Percentiles rank a stretch among this genome's conserved stretches.
Conservation (phyloP, 2,888 invertebrate genomes). For the Drosophila sordidapex region DNA sequence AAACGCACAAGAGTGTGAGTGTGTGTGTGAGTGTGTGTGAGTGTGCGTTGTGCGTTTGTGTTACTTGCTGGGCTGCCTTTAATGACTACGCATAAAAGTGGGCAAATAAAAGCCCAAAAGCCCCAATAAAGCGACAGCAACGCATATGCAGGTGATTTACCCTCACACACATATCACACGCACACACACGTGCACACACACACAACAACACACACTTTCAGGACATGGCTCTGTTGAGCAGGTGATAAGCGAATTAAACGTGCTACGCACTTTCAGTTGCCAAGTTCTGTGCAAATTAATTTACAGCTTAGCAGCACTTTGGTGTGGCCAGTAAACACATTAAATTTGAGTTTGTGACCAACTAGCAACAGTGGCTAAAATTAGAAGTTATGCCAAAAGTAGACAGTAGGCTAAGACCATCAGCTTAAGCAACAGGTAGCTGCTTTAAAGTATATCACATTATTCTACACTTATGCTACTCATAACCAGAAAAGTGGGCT, state of each 20-base stretch:
- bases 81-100: constrained; percentile 70
- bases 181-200: not conserved
- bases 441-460: not conserved
- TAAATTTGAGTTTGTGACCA: not conserved
- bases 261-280: constrained; percentile 14
- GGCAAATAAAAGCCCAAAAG: constrained; percentile 58
- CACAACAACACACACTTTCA: not conserved
- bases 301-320: constrained; percentile 59
- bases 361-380: not conserved
- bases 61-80: constrained; percentile 37
- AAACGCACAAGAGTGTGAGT: not conserved
- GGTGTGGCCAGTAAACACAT: constrained; percentile 12
- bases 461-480: not conserved
- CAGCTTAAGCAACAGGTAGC: too few relatives aligned
- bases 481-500: not conserved
- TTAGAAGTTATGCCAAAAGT: not conserved
- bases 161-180: constrained; percentile 9
- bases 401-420: not conserved
- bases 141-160: constrained; percentile 46
- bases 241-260: constrained; percentile 64
- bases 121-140: constrained; percentile 67
- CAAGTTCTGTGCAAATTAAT: constrained; percentile 68
- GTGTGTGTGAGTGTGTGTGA: not conserved
- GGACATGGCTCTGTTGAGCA: constrained; percentile 21
- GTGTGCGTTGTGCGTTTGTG: not conserved